Evolutionary conservation across 2,113 vertebrate genomes (phyloP).

Genomic region (Paraplagusia blochii): DNA sequence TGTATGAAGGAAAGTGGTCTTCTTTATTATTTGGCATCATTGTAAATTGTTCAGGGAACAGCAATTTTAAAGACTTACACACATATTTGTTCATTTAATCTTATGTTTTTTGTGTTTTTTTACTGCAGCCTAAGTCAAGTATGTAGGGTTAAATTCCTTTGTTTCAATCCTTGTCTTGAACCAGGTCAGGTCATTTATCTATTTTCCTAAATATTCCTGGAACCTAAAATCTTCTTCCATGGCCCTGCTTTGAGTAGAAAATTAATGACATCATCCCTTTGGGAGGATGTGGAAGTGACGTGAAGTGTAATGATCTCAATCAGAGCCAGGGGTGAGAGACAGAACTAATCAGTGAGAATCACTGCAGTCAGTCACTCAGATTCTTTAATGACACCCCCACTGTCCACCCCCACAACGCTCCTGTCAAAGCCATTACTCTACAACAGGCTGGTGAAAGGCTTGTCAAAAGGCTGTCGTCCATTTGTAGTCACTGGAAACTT

Average conservation of each 20-base stretch:
- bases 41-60: no score
- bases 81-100: no score
- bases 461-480: slow-evolving; percentile 70
- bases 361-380: slow-evolving; percentile 75
- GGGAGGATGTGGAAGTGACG: slow-evolving; percentile 74
- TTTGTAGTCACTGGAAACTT: slow-evolving; percentile 82
- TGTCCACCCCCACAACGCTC: slow-evolving; percentile 36
- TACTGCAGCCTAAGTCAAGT: not conserved
- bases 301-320: slow-evolving; percentile 80
- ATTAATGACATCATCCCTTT: slow-evolving; percentile 69
- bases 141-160: not conserved
- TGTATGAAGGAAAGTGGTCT: no score
- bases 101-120: not conserved
- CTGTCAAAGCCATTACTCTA: slow-evolving; percentile 80
- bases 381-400: slow-evolving; percentile 73
- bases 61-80: no score
- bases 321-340: slow-evolving; percentile 73
- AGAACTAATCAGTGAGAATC: slow-evolving; percentile 76
- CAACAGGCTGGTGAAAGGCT: slow-evolving; percentile 57
- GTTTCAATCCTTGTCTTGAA: not conserved
- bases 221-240: slow-evolving; percentile 46
- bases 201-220: slow-evolving; percentile 14
- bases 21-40: no score
- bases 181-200: slow-evolving; percentile 17
- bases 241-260: slow-evolving; percentile 30